Conservation (phyloP, 2,113 vertebrate genomes). For the Isurus oxyrinchus region DNA sequence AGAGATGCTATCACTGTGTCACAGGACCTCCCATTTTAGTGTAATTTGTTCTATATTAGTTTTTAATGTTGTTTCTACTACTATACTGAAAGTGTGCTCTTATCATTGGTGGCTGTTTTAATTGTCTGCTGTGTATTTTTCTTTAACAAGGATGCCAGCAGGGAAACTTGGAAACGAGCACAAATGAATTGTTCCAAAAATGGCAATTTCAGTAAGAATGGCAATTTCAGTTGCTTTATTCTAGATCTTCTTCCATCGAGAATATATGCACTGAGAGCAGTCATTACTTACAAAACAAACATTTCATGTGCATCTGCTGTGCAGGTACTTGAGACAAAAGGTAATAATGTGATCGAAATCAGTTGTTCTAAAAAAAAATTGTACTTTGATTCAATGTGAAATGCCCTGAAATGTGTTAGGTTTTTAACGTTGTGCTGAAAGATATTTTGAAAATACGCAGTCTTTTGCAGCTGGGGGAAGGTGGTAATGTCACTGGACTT, state of each 20-base stretch:
- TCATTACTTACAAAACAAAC: conserved; percentile 40
- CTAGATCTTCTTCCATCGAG: conserved; percentile 21
- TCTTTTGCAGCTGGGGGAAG: neutral
- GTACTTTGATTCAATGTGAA: neutral
- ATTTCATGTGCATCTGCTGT: conserved; percentile 38
- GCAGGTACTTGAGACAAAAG: conserved; percentile 42
- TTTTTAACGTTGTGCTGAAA: neutral
- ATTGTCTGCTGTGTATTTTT: neutral
- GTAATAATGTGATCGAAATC: conserved; percentile 30
- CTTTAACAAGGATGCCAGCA: neutral
- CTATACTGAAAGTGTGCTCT: neutral
- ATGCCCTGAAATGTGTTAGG: neutral
- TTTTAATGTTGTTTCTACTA: neutral
- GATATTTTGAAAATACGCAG: neutral
- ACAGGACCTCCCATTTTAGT: neutral
- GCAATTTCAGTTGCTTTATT: conserved; percentile 34
- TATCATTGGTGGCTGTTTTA: neutral
- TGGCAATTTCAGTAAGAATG: neutral
- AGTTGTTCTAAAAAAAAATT: neutral
- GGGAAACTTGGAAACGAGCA: conserved; percentile 6
- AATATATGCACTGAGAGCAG: conserved; percentile 34
- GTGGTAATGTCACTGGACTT: too few relatives aligned
- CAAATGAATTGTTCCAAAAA: neutral
- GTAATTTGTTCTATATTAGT: neutral
- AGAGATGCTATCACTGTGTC: too few relatives aligned